phyloP scores from a whole-genome alignment of 2,113 vertebrate species.

The Festucalex cinctus region DNA sequence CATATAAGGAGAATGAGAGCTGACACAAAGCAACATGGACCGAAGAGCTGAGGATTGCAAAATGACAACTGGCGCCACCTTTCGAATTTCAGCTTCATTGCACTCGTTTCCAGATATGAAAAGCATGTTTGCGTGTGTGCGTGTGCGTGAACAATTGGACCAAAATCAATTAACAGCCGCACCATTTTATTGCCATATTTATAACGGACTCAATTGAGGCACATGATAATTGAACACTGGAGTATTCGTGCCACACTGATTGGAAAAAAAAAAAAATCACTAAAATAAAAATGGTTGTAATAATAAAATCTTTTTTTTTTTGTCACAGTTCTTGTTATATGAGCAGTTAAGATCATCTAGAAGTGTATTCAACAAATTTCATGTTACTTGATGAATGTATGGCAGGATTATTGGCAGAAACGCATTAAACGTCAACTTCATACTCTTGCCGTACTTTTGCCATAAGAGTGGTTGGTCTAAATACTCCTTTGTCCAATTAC shows the following conservation, averaged over 20 bases:
- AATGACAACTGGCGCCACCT: slow-evolving; percentile 19
- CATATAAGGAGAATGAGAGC: slow-evolving; percentile 34
- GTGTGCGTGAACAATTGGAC: slow-evolving; percentile 5
- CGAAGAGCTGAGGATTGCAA: slow-evolving; percentile 23
- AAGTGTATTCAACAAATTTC: neutral
- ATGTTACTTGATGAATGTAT: neutral
- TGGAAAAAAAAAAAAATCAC: neutral
- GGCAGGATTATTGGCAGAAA: neutral
- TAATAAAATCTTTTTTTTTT: too few relatives aligned
- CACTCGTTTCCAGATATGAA: slow-evolving; percentile 55
- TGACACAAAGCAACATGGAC: slow-evolving; percentile 24
- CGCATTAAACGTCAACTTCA: neutral
- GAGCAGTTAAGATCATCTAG: too few relatives aligned
- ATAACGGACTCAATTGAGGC: neutral
- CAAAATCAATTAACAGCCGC: neutral
- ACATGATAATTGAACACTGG: neutral
- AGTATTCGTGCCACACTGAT: neutral
- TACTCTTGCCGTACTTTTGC: neutral
- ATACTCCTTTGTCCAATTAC: neutral
- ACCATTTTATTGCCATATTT: neutral
- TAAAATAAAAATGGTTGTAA: too few relatives aligned
- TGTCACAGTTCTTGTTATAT: too few relatives aligned
- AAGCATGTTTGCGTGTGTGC: slow-evolving; percentile 10
- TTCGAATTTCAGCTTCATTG: slow-evolving; percentile 60
- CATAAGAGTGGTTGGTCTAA: neutral